Percentiles rank a stretch among this genome's conserved stretches.
phyloP scores from a whole-genome alignment of 2,888 invertebrate species.

The Papilio protenor region DNA sequence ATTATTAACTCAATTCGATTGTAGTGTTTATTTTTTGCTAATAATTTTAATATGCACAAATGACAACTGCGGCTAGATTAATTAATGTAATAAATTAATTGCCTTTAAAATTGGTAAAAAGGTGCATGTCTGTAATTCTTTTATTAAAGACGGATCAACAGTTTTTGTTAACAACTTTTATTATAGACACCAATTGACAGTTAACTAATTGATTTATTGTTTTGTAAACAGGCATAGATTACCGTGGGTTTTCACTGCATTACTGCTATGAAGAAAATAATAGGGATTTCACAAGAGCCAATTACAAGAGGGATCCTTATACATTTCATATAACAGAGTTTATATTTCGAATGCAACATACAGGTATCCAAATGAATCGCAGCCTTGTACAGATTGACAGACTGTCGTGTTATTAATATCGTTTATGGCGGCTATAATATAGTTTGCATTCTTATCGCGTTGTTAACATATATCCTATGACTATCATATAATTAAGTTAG shows the following conservation, averaged over 20 bases:
- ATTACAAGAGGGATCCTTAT: too few relatives aligned
- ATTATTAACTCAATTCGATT: background rate
- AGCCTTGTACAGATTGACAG: conserved; percentile 24
- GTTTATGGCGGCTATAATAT: conserved; percentile 30
- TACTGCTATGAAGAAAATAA: too few relatives aligned
- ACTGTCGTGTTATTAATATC: conserved; percentile 33
- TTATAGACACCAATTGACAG: too few relatives aligned
- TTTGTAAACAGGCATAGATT: too few relatives aligned
- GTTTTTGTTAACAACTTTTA: too few relatives aligned
- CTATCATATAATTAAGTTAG: too few relatives aligned
- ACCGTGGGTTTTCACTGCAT: too few relatives aligned
- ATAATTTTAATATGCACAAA: background rate
- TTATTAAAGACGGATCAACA: too few relatives aligned
- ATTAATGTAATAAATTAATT: background rate
- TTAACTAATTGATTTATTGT: too few relatives aligned
- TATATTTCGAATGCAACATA: background rate
- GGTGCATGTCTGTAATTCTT: background rate
- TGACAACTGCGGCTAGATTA: background rate
- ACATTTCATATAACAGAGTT: background rate
- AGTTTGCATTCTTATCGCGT: conserved; percentile 25
- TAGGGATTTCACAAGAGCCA: too few relatives aligned
- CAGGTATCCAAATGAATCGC: conserved; percentile 12
- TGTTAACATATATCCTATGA: too few relatives aligned
- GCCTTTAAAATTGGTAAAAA: background rate
- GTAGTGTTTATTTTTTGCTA: background rate